A percentile compares a stretch with the other conserved stretches of the same genome.
Conservation (phyloP, 2,113 vertebrate genomes). For the Passer domesticus region DNA sequence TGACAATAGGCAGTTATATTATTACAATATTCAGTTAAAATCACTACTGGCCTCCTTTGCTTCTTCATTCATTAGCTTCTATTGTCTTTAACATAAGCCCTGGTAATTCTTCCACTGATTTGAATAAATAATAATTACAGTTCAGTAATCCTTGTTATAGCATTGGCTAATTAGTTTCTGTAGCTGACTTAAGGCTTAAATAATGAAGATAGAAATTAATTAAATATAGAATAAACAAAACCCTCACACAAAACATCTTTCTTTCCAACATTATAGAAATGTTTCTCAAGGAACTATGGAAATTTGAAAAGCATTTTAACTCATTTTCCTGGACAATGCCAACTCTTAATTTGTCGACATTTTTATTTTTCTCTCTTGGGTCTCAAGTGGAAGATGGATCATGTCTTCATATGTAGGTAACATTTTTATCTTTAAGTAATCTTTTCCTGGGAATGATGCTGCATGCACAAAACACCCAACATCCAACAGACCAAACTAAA, state of each 20-base stretch:
- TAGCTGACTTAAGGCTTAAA: constrained; percentile 21
- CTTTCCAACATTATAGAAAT: not conserved
- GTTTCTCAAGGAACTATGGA: not conserved
- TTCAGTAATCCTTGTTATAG: constrained; percentile 25
- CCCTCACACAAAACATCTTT: not conserved
- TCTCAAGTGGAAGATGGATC: not conserved
- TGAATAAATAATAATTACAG: constrained; percentile 56
- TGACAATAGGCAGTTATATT: not conserved
- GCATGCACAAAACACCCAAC: not conserved
- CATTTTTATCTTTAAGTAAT: not conserved
- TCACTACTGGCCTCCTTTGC: not conserved
- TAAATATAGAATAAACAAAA: constrained; percentile 33
- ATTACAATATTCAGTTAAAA: not conserved
- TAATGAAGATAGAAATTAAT: not conserved
- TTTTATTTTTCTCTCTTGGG: not conserved
- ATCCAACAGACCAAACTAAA: not conserved
- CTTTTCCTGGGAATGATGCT: not conserved
- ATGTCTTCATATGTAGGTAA: not conserved
- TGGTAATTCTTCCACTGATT: constrained; percentile 25
- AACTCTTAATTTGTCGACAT: not conserved
- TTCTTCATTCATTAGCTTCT: constrained; percentile 21
- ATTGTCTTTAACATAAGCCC: constrained; percentile 13
- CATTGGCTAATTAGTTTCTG: constrained; percentile 12
- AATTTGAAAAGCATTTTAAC: not conserved
- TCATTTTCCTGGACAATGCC: not conserved